Evolutionary conservation across 2,888 invertebrate species (phyloP).

Genomic region (Pyralis farinalis): DNA sequence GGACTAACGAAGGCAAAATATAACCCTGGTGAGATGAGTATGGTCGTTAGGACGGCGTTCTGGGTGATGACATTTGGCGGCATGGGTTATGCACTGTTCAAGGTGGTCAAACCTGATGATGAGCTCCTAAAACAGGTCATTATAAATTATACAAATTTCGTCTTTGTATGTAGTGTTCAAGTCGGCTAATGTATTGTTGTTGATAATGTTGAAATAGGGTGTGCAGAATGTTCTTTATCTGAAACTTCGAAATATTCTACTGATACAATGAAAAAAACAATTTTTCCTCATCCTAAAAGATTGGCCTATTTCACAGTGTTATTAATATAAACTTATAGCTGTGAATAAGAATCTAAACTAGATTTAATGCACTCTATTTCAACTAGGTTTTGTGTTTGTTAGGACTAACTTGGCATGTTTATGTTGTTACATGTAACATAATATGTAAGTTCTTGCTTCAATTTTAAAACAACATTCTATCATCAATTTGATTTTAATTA

Average conservation of each 20-base stretch:
- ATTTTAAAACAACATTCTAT: not conserved
- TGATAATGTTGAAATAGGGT: slow-evolving; percentile 11
- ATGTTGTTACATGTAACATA: slow-evolving; percentile 10
- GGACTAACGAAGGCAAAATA: slow-evolving; percentile 77
- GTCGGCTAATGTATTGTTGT: slow-evolving; percentile 3
- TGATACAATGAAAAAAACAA: too few relatives aligned
- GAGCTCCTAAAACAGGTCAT: slow-evolving; percentile 76
- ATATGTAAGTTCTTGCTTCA: not conserved
- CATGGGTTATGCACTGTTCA: slow-evolving; percentile 82
- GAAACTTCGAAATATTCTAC: too few relatives aligned
- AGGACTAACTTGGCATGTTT: slow-evolving; percentile 10
- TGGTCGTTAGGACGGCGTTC: slow-evolving; percentile 73
- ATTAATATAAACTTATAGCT: too few relatives aligned
- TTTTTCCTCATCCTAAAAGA: too few relatives aligned
- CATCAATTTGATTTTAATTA: too few relatives aligned
- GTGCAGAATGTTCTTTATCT: not conserved
- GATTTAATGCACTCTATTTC: slow-evolving; percentile 9
- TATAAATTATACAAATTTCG: slow-evolving; percentile 30
- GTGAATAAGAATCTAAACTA: not conserved
- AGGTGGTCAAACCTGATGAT: slow-evolving; percentile 78
- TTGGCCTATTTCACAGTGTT: too few relatives aligned
- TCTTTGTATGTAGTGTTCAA: slow-evolving; percentile 29
- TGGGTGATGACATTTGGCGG: slow-evolving; percentile 82
- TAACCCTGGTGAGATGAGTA: slow-evolving; percentile 67
- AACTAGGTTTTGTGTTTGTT: slow-evolving; percentile 27